Evolutionary conservation across 2,797 vertebrate species (phyloP).

Genomic region (Zalophus californianus): DNA sequence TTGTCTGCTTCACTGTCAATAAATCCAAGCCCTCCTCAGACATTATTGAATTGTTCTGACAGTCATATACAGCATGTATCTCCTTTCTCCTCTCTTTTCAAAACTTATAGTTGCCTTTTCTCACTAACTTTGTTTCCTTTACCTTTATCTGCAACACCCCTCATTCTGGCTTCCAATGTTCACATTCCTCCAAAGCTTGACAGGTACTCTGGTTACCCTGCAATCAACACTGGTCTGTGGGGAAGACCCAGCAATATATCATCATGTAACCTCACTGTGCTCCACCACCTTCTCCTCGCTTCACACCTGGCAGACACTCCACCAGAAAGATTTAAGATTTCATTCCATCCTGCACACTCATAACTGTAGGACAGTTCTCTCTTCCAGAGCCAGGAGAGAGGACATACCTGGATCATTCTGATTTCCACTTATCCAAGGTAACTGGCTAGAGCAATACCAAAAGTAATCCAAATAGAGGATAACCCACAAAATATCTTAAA

Average conservation of each 20-base stretch:
- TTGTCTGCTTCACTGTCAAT: conserved; percentile 70
- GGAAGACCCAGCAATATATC: background rate
- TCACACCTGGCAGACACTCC: background rate
- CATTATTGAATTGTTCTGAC: conserved; percentile 65
- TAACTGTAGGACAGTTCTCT: background rate
- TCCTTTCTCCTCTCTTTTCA: background rate
- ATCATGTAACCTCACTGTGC: rapidly evolving
- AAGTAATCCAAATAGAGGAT: background rate
- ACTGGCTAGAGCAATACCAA: background rate
- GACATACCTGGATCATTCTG: background rate
- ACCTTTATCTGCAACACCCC: background rate
- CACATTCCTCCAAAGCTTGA: background rate
- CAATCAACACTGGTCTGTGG: background rate
- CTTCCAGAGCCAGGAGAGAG: background rate
- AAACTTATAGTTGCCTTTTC: background rate
- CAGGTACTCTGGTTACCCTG: rapidly evolving
- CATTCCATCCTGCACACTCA: background rate
- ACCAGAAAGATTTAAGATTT: background rate
- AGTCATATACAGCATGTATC: background rate
- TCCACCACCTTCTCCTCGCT: background rate
- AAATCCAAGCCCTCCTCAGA: conserved; percentile 62
- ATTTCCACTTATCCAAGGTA: background rate
- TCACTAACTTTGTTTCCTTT: background rate
- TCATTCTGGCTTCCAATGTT: background rate
- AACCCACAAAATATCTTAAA: background rate